Evolutionary conservation across 2,113 vertebrate genomes (phyloP), one percentile per base, ranked within the genome.

Genomic region (Chaenogobius annularis): DNA sequence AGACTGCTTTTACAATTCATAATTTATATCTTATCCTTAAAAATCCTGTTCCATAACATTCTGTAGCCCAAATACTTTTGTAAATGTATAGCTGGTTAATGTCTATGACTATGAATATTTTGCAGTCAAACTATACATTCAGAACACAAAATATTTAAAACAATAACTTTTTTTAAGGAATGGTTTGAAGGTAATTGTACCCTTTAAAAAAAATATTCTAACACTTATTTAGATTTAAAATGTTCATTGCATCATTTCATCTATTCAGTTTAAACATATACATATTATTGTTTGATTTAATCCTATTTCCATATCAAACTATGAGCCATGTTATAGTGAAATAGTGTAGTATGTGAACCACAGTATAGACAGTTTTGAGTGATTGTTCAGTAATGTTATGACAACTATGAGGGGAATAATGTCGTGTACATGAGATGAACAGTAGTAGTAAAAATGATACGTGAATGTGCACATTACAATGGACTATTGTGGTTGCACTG

Each of bases 381-480:
- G 61, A 63, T 17, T 43, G 35, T n/a, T 63, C 15, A 9, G 61
- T 40, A 63, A 43, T 63, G 35, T 43, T 63, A 63, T 40, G 61
- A 63, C 35, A 61, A 35, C 58, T 61, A 35, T 9, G 15, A 40
- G 17, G 8, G 61, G 35, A 5, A 40, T 63, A 40, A 63, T 63
- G 37, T 6, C 40, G 8, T 63, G 26, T 61, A 61, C 58, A 35
- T 61, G 23, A 40, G 35, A 63, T 40, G 35, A 37, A 40, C 55
- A 40, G 31, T 40, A 43, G 8, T 19, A 62, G 58, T 35, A 63
- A 63, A 62, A 63, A 63, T n/a, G 35, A 63, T 63, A 43, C 12
- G 37, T 40, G 35, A 63, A 35, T 63, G 35, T 63, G 19, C 61
- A 43, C 19, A 37, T 12, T 63, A 19, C 40, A 35, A 63, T 63